phyloP scores from a whole-genome alignment of 2,888 invertebrate species.

The Osmoderma eremita region DNA sequence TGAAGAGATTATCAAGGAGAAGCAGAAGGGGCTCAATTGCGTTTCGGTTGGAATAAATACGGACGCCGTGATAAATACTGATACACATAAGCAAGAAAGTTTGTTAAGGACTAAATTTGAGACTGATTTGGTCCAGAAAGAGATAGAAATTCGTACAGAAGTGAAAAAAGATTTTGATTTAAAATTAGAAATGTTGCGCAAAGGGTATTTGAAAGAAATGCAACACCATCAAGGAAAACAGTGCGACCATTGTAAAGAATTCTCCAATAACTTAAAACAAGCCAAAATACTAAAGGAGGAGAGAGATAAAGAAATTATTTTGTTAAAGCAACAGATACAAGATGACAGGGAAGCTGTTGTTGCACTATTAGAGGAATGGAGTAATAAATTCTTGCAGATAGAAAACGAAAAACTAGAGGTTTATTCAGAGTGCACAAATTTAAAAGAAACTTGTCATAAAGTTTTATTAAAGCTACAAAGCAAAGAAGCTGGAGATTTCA shows the following conservation, averaged over 20 bases:
- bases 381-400: slow-evolving; percentile 46
- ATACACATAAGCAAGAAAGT: slow-evolving; percentile 21
- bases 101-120: slow-evolving; percentile 49
- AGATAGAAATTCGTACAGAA: slow-evolving; percentile 47
- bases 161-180: slow-evolving; percentile 49
- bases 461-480: slow-evolving; percentile 38
- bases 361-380: slow-evolving; percentile 48
- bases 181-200: slow-evolving; percentile 41
- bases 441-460: slow-evolving; percentile 23
- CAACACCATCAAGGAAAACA: slow-evolving; percentile 14
- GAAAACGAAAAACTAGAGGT: slow-evolving; percentile 45
- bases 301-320: slow-evolving; percentile 32
- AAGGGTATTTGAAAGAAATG: slow-evolving; percentile 26
- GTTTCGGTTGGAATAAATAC: slow-evolving; percentile 46
- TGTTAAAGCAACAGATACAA: slow-evolving; percentile 41
- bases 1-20: slow-evolving; percentile 50
- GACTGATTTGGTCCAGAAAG: slow-evolving; percentile 48
- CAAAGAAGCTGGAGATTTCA: slow-evolving; percentile 41
- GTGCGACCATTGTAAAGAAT: slow-evolving; percentile 39
- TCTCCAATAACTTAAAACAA: slow-evolving; percentile 26
- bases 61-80: slow-evolving; percentile 18
- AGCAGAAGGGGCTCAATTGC: slow-evolving; percentile 34
- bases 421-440: slow-evolving; percentile 19
- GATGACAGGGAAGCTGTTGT: slow-evolving; percentile 48
- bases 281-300: slow-evolving; percentile 26